phyloP scores from a whole-genome alignment of 35 echinoderm and acorn worm genomes.

The Apostichopus californicus region DNA sequence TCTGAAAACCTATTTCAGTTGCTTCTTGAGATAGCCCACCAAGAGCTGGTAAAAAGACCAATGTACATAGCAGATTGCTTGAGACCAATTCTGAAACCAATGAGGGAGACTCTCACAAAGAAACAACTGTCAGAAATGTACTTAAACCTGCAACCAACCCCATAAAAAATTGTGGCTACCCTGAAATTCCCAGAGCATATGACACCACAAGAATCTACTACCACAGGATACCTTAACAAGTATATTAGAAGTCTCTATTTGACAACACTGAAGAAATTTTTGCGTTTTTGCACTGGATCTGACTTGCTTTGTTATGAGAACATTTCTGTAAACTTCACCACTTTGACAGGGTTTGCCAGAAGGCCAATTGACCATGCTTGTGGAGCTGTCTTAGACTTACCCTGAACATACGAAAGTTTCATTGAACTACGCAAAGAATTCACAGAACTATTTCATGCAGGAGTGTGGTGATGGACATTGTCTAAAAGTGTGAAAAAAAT shows the following conservation, averaged over 20 bases:
- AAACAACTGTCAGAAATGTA: background rate
- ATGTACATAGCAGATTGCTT: constrained; percentile 33
- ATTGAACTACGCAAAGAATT: constrained; percentile 17
- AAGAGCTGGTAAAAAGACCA: too few relatives aligned
- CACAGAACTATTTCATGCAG: background rate
- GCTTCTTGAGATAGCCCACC: background rate
- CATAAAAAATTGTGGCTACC: background rate
- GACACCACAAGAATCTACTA: background rate
- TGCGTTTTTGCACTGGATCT: background rate
- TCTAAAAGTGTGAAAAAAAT: background rate
- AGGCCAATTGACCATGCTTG: too few relatives aligned
- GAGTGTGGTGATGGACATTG: constrained; percentile 19
- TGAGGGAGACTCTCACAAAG: background rate
- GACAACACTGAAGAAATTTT: background rate
- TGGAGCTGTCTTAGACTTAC: background rate
- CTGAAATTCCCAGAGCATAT: too few relatives aligned
- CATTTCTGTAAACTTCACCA: background rate
- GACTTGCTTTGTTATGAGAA: background rate
- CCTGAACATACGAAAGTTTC: constrained; percentile 9
- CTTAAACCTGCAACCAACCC: background rate
- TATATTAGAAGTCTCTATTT: background rate
- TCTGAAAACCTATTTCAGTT: background rate
- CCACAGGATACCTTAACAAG: background rate
- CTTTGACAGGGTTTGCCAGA: too few relatives aligned
- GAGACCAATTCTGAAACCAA: constrained; percentile 9